phyloP scores from a whole-genome alignment of 2,797 vertebrate genomes.

The Periophthalmus magnuspinnatus region DNA sequence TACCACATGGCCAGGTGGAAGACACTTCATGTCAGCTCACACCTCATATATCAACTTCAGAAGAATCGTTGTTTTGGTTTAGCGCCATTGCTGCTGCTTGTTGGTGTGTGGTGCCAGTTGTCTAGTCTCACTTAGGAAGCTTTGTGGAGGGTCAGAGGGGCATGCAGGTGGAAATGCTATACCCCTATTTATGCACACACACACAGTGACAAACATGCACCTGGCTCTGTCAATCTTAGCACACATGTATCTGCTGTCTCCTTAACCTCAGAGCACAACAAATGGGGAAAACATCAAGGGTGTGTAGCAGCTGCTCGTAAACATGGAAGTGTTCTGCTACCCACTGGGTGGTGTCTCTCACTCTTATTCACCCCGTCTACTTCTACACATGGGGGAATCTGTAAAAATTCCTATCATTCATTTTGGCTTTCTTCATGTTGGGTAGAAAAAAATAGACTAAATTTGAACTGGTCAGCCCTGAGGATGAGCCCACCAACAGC shows the following conservation, averaged over 20 bases:
- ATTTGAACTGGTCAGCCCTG: constrained; percentile 69
- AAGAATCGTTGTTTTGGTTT: constrained; percentile 49
- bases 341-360: constrained; percentile 70
- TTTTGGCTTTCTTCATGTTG: constrained; percentile 61
- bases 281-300: constrained; percentile 81
- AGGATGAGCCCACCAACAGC: constrained; percentile 66
- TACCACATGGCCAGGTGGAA: background rate
- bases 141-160: constrained; percentile 46
- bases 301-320: constrained; percentile 84
- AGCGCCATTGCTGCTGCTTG: constrained; percentile 12
- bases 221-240: constrained; percentile 69
- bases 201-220: constrained; percentile 60
- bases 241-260: constrained; percentile 52
- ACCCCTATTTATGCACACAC: constrained; percentile 51
- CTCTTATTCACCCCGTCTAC: constrained; percentile 31
- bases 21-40: background rate
- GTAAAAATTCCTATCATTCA: constrained; percentile 73
- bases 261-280: constrained; percentile 67
- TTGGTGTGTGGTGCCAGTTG: constrained; percentile 60
- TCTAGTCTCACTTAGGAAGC: constrained; percentile 47
- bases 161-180: constrained; percentile 74
- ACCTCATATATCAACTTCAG: constrained; percentile 42
- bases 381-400: constrained; percentile 56
- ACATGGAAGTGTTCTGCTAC: constrained; percentile 80
- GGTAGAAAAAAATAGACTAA: constrained; percentile 63